Percentiles rank a stretch among this genome's conserved stretches.
These are phyloP conservation scores for Nasua narica DNA, from an alignment of 2,797 vertebrate genomes.

Conservation along the genomic window DNA sequence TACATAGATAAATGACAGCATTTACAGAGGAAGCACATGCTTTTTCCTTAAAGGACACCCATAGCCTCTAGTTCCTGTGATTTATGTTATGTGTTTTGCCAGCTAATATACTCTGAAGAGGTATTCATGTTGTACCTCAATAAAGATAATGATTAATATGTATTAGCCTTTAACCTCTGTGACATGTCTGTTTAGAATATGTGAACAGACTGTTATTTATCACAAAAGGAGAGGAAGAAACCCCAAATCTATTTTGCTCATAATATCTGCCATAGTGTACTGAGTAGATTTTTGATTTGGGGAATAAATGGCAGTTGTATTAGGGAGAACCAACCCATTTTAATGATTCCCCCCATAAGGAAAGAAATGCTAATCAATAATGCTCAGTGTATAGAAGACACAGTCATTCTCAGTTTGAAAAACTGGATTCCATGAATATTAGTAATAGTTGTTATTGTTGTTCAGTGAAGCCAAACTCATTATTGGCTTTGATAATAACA, in stretches of 20 bases:
- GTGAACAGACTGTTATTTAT: constrained; percentile 62
- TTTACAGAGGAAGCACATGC: constrained; percentile 73
- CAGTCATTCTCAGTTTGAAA: not conserved
- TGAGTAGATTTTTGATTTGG: not conserved
- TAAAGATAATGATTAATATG: constrained; percentile 79
- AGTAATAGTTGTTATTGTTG: not conserved
- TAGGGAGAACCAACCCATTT: not conserved
- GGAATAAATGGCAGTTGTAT: not conserved
- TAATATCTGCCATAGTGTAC: not conserved
- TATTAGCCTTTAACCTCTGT: constrained; percentile 77
- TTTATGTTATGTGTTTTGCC: constrained; percentile 76
- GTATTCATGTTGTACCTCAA: constrained; percentile 76
- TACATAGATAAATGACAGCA: constrained; percentile 71
- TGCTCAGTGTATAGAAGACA: not conserved
- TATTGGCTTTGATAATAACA: not conserved
- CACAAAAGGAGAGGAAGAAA: constrained; percentile 8
- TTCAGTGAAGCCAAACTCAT: not conserved
- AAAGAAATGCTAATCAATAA: not conserved
- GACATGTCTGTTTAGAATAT: constrained; percentile 64
- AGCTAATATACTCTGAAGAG: constrained; percentile 74
- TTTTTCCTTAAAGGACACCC: constrained; percentile 72
- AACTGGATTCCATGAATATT: not conserved
- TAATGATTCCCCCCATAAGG: not conserved
- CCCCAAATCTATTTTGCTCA: not conserved
- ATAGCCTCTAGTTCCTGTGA: constrained; percentile 75